Percentiles rank a stretch among this genome's conserved stretches.
Conservation (phyloP, 2,888 invertebrate species). For the Embidobia sp. region DNA sequence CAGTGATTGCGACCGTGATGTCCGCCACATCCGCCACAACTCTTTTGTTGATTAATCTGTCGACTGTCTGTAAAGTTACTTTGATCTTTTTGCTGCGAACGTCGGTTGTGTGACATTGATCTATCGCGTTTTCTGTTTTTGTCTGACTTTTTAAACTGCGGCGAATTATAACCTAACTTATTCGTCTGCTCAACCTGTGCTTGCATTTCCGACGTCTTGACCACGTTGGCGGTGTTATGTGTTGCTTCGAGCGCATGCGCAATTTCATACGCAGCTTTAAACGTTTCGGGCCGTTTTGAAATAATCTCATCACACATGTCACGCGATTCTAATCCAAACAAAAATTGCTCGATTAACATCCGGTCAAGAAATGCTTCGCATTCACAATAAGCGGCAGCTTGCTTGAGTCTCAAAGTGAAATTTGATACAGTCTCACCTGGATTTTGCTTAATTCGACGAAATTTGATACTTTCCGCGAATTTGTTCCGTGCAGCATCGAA, state of each 20-base stretch:
- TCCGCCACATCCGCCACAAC: constrained; percentile 4
- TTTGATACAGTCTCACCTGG: constrained; percentile 14
- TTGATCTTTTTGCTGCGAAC: background rate
- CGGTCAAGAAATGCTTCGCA: constrained; percentile 46
- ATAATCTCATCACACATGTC: constrained; percentile 44
- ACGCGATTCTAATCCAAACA: constrained; percentile 23
- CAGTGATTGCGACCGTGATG: background rate
- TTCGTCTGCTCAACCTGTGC: too few relatives aligned
- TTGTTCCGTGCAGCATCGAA: constrained; percentile 14
- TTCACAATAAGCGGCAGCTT: constrained; percentile 44
- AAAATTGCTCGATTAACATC: constrained; percentile 52
- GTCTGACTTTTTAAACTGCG: too few relatives aligned
- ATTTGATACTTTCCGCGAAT: constrained; percentile 21
- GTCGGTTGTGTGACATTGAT: too few relatives aligned
- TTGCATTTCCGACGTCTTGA: background rate
- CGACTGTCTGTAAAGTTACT: too few relatives aligned
- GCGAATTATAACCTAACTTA: too few relatives aligned
- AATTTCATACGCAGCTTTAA: constrained; percentile 37
- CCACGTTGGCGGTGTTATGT: background rate
- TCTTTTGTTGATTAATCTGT: too few relatives aligned
- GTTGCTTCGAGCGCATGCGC: constrained; percentile 31
- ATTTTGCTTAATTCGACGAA: background rate
- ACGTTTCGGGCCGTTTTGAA: constrained; percentile 11
- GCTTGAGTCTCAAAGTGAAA: constrained; percentile 36
- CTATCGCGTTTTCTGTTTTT: too few relatives aligned